phyloP scores from a whole-genome alignment of 2,797 vertebrate species.

The Dromococcyx pavoninus region DNA sequence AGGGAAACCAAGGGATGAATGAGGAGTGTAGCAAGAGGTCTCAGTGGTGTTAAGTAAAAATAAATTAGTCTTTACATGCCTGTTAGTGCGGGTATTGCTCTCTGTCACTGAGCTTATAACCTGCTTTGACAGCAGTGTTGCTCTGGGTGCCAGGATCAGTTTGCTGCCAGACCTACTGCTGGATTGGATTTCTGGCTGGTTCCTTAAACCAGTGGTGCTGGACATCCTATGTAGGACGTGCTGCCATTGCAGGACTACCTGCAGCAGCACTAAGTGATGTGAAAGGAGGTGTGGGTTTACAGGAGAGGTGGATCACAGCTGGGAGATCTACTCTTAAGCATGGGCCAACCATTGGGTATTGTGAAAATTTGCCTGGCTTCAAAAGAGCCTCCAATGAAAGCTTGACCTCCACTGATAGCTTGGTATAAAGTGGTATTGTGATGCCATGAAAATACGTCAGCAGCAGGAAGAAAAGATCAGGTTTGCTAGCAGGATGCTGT shows the following conservation, averaged over 20 bases:
- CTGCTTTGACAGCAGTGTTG: not conserved
- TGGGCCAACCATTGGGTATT: fast-evolving
- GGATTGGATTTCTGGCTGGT: not conserved
- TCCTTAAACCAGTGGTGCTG: not conserved
- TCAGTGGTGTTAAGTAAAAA: not conserved
- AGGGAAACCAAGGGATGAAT: not conserved
- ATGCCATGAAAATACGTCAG: not conserved
- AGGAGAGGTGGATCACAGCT: not conserved
- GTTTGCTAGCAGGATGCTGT: not conserved
- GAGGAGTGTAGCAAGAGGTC: not conserved
- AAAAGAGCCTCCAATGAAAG: not conserved
- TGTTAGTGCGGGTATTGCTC: not conserved
- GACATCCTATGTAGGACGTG: fast-evolving
- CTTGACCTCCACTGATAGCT: not conserved
- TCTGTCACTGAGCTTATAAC: not conserved
- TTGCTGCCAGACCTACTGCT: not conserved
- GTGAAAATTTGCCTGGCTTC: not conserved
- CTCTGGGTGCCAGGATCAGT: not conserved
- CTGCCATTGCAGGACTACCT: not conserved
- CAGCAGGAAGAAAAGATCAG: not conserved
- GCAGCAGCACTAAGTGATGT: not conserved
- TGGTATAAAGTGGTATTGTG: fast-evolving
- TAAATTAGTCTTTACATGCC: fast-evolving
- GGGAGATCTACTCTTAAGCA: not conserved
- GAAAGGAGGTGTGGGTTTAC: not conserved